Evolutionary conservation across 2,113 vertebrate genomes (phyloP).

Genomic region (Willisornis vidua): DNA sequence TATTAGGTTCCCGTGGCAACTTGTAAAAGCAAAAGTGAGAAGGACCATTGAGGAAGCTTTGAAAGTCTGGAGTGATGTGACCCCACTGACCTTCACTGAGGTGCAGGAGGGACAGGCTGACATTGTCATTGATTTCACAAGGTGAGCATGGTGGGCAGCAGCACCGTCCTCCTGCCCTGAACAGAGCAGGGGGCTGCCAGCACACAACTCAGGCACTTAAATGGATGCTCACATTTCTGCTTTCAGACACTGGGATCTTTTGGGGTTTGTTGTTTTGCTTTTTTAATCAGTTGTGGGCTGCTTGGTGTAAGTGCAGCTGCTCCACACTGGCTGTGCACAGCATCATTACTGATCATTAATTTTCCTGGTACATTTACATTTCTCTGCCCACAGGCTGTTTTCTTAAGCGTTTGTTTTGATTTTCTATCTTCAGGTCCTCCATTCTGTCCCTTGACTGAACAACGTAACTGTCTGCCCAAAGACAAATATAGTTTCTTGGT

Average conservation of each 20-base stretch:
- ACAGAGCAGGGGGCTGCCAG: background rate
- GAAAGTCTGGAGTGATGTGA: slow-evolving; percentile 90
- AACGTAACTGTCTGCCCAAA: slow-evolving; percentile 21
- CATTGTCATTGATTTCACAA: slow-evolving; percentile 86
- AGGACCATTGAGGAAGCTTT: slow-evolving; percentile 85
- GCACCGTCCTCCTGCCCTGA: background rate
- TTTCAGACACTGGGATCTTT: background rate
- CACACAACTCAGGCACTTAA: background rate
- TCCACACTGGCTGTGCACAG: background rate
- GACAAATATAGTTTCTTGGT: slow-evolving; percentile 50
- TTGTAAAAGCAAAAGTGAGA: slow-evolving; percentile 82
- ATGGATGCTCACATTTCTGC: background rate
- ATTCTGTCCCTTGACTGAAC: slow-evolving; percentile 41
- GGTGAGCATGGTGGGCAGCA: slow-evolving; percentile 29
- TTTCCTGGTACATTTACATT: background rate
- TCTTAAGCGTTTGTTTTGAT: slow-evolving; percentile 33
- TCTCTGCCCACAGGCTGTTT: slow-evolving; percentile 46
- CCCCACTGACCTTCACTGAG: slow-evolving; percentile 89
- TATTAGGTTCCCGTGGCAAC: slow-evolving; percentile 87
- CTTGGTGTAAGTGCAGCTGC: background rate
- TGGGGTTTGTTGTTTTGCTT: background rate
- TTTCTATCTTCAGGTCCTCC: slow-evolving; percentile 31
- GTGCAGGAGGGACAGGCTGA: slow-evolving; percentile 83
- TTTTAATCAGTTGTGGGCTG: background rate
- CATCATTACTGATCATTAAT: background rate